Evolutionary conservation across 2,113 vertebrate genomes (phyloP), one percentile per base, ranked within the genome.

Genomic region (Archilochus colubris): DNA sequence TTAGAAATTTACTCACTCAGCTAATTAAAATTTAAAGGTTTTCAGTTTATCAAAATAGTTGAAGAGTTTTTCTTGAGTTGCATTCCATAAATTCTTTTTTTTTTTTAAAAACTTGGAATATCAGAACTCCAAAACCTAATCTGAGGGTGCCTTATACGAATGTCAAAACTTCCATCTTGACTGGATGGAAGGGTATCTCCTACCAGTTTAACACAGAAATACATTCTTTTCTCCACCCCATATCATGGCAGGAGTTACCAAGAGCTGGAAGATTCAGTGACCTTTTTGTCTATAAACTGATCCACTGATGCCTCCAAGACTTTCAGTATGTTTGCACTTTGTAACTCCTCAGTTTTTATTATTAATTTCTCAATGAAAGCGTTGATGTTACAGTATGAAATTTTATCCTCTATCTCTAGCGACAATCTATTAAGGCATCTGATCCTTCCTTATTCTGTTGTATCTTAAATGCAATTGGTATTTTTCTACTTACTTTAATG

Each of bases 291-390:
- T 21, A 57, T 11, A 3, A 59, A 44, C 57, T 82, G 43, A 89
- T 54, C 28, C 30, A 61, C 4, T 0, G 0, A 1, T 69, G 7
- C 13, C 9, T 43, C 17, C 23, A 63, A 75, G 50, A 19, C 43
- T 30, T 62, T 64, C 20, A 83, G 14, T 23, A 66, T 3, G 5
- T 76, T 51, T 63, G 7, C 46, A 21, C 81, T 84, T 86, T 74
- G 4, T 24, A 86, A 46, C 2, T 30, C 10, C 48, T 78, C 4
- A 28, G 33, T 70, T 78, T 84, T 84, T 17, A 46, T 44, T n/a
- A 69, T 53, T 79, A 82, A 61, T 88, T 80, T 50, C 25, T 80
- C 3, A 2, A 1, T 27, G 3, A 18, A 68, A 1, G 1, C 31
- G 5, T 31, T 67, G 31, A 19, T 55, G 57, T 91, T 43, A 25